Percentiles rank a stretch among this genome's conserved stretches.
Conservation (phyloP, 1,140 invertebrate genomes). For the Belonocnema kinseyi region DNA sequence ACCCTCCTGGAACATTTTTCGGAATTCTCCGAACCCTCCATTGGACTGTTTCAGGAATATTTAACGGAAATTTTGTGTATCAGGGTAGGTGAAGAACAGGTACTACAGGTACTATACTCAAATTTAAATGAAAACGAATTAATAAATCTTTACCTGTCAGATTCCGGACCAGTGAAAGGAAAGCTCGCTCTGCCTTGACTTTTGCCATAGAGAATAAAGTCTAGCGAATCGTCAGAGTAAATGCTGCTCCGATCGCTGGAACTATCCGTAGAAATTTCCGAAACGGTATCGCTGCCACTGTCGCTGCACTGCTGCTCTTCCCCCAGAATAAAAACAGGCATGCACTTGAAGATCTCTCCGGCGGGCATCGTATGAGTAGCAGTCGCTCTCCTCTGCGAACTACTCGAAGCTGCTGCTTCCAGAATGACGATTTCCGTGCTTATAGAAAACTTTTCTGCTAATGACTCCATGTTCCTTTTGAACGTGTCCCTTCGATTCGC, state of each 20-base stretch:
- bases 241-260: constrained; percentile 78
- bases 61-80: no score
- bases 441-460: constrained; percentile 71
- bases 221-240: constrained; percentile 77
- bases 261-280: constrained; percentile 78
- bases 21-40: no score
- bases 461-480: constrained; percentile 73
- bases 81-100: no score
- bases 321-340: constrained; percentile 75
- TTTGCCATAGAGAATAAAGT: constrained; percentile 72
- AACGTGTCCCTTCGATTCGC: constrained; percentile 73
- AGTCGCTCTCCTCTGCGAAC: constrained; percentile 65
- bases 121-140: constrained; percentile 7
- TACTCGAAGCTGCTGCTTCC: constrained; percentile 48
- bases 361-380: constrained; percentile 75
- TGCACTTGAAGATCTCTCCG: constrained; percentile 75
- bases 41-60: no score
- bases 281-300: constrained; percentile 76
- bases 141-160: constrained; percentile 48
- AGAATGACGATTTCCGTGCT: constrained; percentile 69
- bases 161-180: constrained; percentile 64
- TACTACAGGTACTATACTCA: no score
- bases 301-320: constrained; percentile 76
- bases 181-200: constrained; percentile 69
- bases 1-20: no score